These are phyloP conservation scores for Drosophila setifemur DNA, from an alignment of 1,140 invertebrate species.

Conservation along the genomic window DNA sequence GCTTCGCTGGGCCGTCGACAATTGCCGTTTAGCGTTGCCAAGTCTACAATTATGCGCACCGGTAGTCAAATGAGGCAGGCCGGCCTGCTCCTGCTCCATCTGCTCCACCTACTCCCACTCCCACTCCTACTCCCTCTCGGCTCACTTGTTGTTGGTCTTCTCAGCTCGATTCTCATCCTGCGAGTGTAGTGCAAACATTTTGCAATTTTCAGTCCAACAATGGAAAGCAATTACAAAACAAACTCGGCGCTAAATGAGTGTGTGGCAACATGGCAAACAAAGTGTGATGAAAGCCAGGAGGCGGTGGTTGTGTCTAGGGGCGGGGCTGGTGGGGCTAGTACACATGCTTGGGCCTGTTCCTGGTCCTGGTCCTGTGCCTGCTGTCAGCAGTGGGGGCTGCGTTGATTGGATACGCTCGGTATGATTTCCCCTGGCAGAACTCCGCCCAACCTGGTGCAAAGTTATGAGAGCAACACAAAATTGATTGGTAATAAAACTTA, in stretches of 20 bases:
- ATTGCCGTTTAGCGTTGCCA: slow-evolving; percentile 70
- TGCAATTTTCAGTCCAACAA: slow-evolving; percentile 77
- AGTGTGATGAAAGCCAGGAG: slow-evolving; percentile 39
- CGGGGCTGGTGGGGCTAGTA: slow-evolving; percentile 18
- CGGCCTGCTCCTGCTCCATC: not conserved
- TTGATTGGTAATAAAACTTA: slow-evolving; percentile 29
- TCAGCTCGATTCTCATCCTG: not conserved
- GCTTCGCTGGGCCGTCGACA: slow-evolving; percentile 42
- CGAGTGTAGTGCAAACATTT: slow-evolving; percentile 62
- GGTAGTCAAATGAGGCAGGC: slow-evolving; percentile 57
- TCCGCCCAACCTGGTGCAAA: not conserved
- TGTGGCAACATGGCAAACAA: slow-evolving; percentile 72
- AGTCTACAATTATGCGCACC: slow-evolving; percentile 72
- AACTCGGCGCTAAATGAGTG: slow-evolving; percentile 74
- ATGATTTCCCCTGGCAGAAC: slow-evolving; percentile 23
- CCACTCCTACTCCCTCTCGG: not conserved
- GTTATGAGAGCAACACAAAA: slow-evolving; percentile 7
- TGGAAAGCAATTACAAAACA: slow-evolving; percentile 80
- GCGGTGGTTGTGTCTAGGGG: slow-evolving; percentile 12
- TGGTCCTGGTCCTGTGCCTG: slow-evolving; percentile 15
- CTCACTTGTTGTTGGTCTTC: not conserved
- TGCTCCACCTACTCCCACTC: not conserved
- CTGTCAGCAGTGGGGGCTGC: slow-evolving; percentile 46
- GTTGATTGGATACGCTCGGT: slow-evolving; percentile 60
- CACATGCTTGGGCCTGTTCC: not conserved